A percentile compares a stretch with the other conserved stretches of the same genome.
These are phyloP conservation scores for Argyra leucocephala DNA, from an alignment of 2,888 invertebrate species.

Conservation along the genomic window DNA sequence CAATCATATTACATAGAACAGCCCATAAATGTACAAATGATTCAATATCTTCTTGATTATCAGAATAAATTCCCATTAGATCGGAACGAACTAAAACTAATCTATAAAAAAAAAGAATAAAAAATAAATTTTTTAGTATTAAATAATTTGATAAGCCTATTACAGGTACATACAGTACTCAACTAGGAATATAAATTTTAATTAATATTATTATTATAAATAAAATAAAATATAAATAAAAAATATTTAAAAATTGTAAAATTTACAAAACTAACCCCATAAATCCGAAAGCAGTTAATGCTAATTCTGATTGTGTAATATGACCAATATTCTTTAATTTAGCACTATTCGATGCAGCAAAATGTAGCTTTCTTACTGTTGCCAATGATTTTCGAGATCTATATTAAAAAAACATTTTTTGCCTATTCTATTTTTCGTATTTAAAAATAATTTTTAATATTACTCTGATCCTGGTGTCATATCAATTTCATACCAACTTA, in stretches of 20 bases:
- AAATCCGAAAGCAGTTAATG: constrained; percentile 71
- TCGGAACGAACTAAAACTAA: constrained; percentile 52
- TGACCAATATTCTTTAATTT: constrained; percentile 44
- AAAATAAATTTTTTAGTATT: background rate
- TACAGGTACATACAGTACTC: too few relatives aligned
- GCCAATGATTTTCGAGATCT: constrained; percentile 56
- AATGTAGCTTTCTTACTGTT: constrained; percentile 54
- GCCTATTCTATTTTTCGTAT: background rate
- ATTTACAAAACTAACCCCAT: constrained; percentile 46
- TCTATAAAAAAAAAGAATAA: constrained; percentile 11
- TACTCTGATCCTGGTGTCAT: constrained; percentile 54
- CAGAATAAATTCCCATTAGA: constrained; percentile 51
- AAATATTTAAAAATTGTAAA: background rate
- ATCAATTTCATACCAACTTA: constrained; percentile 64
- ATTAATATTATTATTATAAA: background rate
- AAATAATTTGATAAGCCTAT: too few relatives aligned
- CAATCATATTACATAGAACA: constrained; percentile 63
- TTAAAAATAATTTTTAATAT: constrained; percentile 29
- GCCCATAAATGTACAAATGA: constrained; percentile 71
- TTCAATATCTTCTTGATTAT: constrained; percentile 54
- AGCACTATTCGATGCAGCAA: constrained; percentile 47
- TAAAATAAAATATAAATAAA: background rate
- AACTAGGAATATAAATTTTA: too few relatives aligned
- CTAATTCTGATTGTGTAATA: constrained; percentile 67
- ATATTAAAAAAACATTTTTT: constrained; percentile 13